phyloP scores from a whole-genome alignment of 2,113 vertebrate genomes.

The Syngnathus typhle region DNA sequence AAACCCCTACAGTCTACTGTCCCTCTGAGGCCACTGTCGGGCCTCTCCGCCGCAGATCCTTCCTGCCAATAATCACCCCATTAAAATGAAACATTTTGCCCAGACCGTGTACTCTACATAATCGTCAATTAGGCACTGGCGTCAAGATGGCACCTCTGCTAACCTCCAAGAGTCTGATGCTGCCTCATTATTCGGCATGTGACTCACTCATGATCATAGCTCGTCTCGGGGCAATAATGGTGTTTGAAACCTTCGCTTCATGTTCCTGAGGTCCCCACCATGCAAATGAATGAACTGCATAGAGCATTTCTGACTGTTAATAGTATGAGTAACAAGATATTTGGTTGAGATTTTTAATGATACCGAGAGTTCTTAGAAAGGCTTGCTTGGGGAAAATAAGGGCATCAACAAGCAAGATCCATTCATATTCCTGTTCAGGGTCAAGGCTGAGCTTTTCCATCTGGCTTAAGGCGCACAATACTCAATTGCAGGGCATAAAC shows the following conservation, averaged over 20 bases:
- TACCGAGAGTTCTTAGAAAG: slow-evolving; percentile 9
- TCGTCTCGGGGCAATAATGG: slow-evolving; percentile 38
- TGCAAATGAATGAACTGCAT: slow-evolving; percentile 28
- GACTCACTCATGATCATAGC: slow-evolving; percentile 54
- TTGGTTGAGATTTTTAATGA: slow-evolving; percentile 31
- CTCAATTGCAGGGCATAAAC: background rate
- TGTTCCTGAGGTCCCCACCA: slow-evolving; percentile 33
- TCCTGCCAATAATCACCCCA: slow-evolving; percentile 71
- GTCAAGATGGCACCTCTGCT: slow-evolving; percentile 57
- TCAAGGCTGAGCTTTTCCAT: background rate
- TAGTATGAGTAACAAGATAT: slow-evolving; percentile 13
- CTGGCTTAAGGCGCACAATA: background rate
- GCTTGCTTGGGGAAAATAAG: background rate
- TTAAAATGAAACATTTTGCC: slow-evolving; percentile 67
- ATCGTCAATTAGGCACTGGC: slow-evolving; percentile 67
- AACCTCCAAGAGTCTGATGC: slow-evolving; percentile 52
- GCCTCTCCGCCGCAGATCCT: slow-evolving; percentile 56
- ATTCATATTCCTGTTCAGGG: background rate
- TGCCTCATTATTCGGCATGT: slow-evolving; percentile 51
- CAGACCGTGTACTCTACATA: slow-evolving; percentile 64
- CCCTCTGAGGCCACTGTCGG: slow-evolving; percentile 54
- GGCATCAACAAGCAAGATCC: background rate
- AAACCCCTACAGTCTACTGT: slow-evolving; percentile 51
- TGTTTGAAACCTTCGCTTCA: slow-evolving; percentile 36
- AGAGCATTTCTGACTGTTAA: slow-evolving; percentile 21